A percentile compares a stretch with the other conserved stretches of the same genome.
Evolutionary conservation across 2,113 vertebrate genomes (phyloP).

Genomic region (rat (Rattus norvegicus)): DNA sequence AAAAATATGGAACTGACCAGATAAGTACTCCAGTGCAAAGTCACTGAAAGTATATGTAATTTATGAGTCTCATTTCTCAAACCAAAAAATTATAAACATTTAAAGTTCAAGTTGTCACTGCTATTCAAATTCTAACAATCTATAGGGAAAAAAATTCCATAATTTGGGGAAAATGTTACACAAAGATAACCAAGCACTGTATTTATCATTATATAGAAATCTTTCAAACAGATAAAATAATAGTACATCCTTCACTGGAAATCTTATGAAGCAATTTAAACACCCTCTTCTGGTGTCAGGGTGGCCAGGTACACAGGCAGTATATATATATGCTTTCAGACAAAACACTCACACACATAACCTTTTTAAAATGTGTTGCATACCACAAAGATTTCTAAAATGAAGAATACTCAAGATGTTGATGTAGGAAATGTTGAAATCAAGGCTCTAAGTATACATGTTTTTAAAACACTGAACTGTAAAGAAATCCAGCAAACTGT

Average conservation of each 20-base stretch:
- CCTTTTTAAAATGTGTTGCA: neutral
- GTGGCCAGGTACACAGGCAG: neutral
- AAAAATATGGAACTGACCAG: neutral
- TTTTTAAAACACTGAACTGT: neutral
- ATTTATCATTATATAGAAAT: neutral
- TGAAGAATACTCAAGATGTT: neutral
- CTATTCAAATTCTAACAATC: neutral
- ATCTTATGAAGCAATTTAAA: neutral
- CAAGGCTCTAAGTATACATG: neutral
- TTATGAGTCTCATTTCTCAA: neutral
- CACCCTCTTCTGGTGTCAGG: neutral
- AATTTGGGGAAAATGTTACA: neutral
- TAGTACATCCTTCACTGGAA: neutral
- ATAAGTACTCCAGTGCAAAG: neutral
- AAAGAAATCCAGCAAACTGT: neutral
- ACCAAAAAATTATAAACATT: neutral
- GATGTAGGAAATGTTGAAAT: neutral
- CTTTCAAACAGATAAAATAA: conserved; percentile 32
- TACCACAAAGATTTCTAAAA: conserved; percentile 36
- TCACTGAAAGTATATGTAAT: neutral
- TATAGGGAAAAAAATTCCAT: neutral
- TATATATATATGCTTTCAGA: neutral
- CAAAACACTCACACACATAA: neutral
- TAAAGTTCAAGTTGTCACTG: neutral
- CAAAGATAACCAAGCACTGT: neutral